These are phyloP conservation scores for Crenichthys baileyi DNA, from an alignment of 2,797 vertebrate species.

Conservation along the genomic window DNA sequence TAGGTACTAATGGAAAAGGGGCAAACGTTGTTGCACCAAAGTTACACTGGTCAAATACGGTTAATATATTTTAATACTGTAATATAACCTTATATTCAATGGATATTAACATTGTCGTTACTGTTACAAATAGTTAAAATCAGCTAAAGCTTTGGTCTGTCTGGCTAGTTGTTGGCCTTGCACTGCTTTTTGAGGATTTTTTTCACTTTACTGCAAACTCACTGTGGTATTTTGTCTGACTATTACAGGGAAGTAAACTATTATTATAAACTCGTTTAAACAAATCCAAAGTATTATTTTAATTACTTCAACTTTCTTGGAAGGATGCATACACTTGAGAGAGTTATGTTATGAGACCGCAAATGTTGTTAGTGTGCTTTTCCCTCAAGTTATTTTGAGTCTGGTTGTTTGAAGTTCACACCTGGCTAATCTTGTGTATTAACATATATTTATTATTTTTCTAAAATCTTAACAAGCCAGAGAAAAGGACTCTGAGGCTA, in stretches of 20 bases:
- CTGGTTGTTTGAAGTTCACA: not conserved
- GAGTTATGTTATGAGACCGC: not conserved
- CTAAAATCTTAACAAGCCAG: not conserved
- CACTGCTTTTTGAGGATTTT: not conserved
- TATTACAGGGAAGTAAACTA: too few relatives aligned
- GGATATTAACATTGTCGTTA: not conserved
- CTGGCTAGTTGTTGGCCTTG: not conserved
- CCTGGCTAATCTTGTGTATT: not conserved
- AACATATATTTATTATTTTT: not conserved
- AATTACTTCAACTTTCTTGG: not conserved
- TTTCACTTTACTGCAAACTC: not conserved
- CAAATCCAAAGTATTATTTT: not conserved
- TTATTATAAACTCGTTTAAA: not conserved
- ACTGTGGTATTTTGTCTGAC: not conserved
- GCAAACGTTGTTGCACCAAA: not conserved
- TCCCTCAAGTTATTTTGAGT: not conserved
- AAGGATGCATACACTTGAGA: not conserved
- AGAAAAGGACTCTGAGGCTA: too few relatives aligned
- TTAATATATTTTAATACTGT: not conserved
- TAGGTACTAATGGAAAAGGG: too few relatives aligned
- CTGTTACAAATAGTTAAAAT: not conserved
- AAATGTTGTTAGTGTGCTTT: not conserved
- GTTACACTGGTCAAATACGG: not conserved
- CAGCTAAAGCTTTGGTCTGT: not conserved
- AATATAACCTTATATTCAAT: not conserved